A percentile compares a stretch with the other conserved stretches of the same genome.
Conservation (phyloP, 1,140 invertebrate genomes). For the Lasioglossum baleicum region DNA sequence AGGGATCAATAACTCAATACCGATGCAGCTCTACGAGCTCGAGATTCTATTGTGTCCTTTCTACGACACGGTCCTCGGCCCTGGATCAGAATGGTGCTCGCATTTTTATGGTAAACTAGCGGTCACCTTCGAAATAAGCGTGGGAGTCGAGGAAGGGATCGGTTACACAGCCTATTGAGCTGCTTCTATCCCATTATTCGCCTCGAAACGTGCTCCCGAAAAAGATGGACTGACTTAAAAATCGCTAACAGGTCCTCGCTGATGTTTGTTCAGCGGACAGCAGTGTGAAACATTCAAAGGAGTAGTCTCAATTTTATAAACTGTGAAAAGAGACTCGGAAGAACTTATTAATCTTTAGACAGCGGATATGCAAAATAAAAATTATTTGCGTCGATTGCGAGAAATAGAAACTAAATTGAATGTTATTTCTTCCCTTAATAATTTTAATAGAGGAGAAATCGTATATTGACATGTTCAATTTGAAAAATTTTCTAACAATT, state of each 20-base stretch:
- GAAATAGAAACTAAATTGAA: too few relatives aligned
- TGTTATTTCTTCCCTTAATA: too few relatives aligned
- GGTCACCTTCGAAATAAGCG: conserved; percentile 74
- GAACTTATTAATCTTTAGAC: too few relatives aligned
- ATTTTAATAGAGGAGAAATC: too few relatives aligned
- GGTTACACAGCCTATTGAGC: conserved; percentile 58
- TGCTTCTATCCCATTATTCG: background rate
- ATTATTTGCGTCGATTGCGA: too few relatives aligned
- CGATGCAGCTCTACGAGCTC: conserved; percentile 51
- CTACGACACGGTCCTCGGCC: conserved; percentile 42
- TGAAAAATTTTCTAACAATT: too few relatives aligned
- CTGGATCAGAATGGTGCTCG: conserved; percentile 66
- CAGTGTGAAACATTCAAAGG: too few relatives aligned
- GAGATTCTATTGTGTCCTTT: conserved; percentile 63
- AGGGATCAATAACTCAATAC: conserved; percentile 70
- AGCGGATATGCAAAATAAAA: too few relatives aligned
- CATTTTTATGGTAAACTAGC: conserved; percentile 74
- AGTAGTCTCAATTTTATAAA: background rate
- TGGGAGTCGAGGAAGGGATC: conserved; percentile 75
- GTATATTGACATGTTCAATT: too few relatives aligned
- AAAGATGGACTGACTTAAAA: conserved; percentile 3
- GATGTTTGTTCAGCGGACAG: background rate
- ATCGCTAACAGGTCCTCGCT: background rate
- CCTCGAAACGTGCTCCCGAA: background rate
- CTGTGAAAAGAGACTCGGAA: background rate